Conservation (phyloP, 2,888 invertebrate genomes). For the Harpagoxenus sublaevis region DNA sequence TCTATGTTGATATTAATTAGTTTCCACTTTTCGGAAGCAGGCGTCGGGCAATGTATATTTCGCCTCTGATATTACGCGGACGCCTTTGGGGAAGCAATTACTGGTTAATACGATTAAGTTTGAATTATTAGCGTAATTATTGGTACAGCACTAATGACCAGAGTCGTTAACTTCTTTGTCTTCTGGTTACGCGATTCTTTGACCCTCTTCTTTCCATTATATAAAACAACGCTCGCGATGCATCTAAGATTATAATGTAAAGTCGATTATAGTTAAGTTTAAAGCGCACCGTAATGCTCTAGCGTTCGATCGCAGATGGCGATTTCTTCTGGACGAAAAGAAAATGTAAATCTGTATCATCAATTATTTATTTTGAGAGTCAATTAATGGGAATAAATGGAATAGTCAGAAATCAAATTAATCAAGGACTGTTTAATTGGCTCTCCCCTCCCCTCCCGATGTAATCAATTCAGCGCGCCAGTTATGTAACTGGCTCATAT, state of each 20-base stretch:
- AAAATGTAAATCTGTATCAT: slow-evolving; percentile 21
- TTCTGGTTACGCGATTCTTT: slow-evolving; percentile 27
- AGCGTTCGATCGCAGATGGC: background rate
- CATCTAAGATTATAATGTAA: background rate
- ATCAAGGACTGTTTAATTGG: slow-evolving; percentile 54
- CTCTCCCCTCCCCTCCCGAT: slow-evolving; percentile 31
- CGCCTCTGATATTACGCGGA: slow-evolving; percentile 30
- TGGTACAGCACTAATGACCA: slow-evolving; percentile 18
- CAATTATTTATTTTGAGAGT: slow-evolving; percentile 14
- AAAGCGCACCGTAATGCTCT: background rate
- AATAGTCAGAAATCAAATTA: slow-evolving; percentile 51
- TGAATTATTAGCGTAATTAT: slow-evolving; percentile 48
- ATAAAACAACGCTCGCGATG: background rate
- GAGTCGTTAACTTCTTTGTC: slow-evolving; percentile 35
- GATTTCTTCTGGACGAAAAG: background rate
- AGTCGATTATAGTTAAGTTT: background rate
- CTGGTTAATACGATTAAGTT: slow-evolving; percentile 51
- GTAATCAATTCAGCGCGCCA: slow-evolving; percentile 52
- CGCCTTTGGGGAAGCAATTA: slow-evolving; percentile 49
- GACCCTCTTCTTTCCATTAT: background rate
- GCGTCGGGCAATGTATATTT: slow-evolving; percentile 40
- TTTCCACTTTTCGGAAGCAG: slow-evolving; percentile 53
- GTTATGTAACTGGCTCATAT: slow-evolving; percentile 65
- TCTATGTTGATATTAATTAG: slow-evolving; percentile 54
- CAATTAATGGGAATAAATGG: slow-evolving; percentile 49